A percentile compares a stretch with the other conserved stretches of the same genome.
Evolutionary conservation across 2,113 vertebrate genomes (phyloP).

Genomic region (Bufo gargarizans): DNA sequence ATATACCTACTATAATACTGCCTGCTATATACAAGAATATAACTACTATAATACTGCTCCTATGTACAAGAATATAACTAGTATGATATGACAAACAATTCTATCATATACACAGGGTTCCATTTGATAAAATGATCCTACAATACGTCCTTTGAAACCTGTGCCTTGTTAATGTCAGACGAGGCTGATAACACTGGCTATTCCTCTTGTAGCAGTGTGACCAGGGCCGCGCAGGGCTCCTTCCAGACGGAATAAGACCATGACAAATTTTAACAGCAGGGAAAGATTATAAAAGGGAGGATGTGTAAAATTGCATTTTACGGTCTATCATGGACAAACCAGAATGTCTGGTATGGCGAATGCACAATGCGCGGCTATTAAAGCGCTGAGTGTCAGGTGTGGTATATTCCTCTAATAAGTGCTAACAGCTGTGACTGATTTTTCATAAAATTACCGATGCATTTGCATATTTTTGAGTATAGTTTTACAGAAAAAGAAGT

Average conservation of each 20-base stretch:
- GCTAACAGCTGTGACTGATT: neutral
- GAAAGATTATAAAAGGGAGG: neutral
- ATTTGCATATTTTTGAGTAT: neutral
- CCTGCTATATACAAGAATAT: too few species aligned
- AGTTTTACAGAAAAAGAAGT: neutral
- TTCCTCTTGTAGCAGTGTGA: neutral
- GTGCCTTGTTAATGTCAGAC: neutral
- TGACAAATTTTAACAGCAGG: conserved; percentile 26
- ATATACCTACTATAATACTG: too few species aligned
- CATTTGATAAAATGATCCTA: too few species aligned
- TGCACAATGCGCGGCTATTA: neutral
- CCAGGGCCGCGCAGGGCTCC: neutral
- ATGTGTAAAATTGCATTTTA: conserved; percentile 2
- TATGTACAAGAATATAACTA: too few species aligned
- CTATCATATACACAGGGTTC: too few species aligned
- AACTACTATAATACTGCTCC: too few species aligned
- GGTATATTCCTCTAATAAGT: neutral
- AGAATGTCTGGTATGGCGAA: neutral
- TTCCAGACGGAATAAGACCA: neutral
- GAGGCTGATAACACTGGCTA: neutral
- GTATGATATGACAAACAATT: too few species aligned
- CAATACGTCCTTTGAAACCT: neutral
- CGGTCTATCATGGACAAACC: conserved; percentile 10
- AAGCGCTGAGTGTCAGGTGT: neutral
- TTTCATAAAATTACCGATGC: neutral